Percentiles rank a stretch among this genome's conserved stretches.
phyloP scores from a whole-genome alignment of 2,797 vertebrate genomes.

The Enteromius fasciolatus region DNA sequence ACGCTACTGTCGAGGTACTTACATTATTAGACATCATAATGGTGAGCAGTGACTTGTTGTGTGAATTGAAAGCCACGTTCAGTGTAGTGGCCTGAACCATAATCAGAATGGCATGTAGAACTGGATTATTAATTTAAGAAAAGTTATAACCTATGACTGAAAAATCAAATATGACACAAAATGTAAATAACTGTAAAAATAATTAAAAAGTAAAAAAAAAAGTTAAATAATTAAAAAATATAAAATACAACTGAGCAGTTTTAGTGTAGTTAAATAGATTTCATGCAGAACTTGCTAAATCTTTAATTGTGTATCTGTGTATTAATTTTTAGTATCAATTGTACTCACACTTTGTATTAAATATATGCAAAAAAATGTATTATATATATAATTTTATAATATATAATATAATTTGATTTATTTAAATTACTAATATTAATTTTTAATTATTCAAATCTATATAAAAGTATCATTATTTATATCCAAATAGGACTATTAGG shows the following conservation, averaged over 20 bases:
- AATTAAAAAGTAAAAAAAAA: no score
- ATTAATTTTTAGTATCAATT: not conserved
- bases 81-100: conserved; percentile 97
- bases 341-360: not conserved
- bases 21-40: conserved; percentile 99
- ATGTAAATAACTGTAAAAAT: not conserved
- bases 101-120: conserved; percentile 95
- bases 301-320: not conserved
- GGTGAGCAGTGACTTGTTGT: conserved; percentile 95
- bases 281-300: not conserved
- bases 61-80: conserved; percentile 96
- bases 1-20: conserved; percentile 68
- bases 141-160: conserved; percentile 25
- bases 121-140: conserved; percentile 76
- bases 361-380: not conserved
- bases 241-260: not conserved
- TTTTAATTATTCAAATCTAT: not conserved
- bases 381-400: no score
- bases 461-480: not conserved
- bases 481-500: not conserved
- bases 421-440: not conserved
- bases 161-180: not conserved
- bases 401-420: not conserved
- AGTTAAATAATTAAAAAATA: not conserved
- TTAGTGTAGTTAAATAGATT: conserved; percentile 1